Percentiles rank a stretch among this genome's conserved stretches.
These are phyloP conservation scores for Vombatus ursinus DNA, from an alignment of 2,113 vertebrate genomes.

Conservation along the genomic window DNA sequence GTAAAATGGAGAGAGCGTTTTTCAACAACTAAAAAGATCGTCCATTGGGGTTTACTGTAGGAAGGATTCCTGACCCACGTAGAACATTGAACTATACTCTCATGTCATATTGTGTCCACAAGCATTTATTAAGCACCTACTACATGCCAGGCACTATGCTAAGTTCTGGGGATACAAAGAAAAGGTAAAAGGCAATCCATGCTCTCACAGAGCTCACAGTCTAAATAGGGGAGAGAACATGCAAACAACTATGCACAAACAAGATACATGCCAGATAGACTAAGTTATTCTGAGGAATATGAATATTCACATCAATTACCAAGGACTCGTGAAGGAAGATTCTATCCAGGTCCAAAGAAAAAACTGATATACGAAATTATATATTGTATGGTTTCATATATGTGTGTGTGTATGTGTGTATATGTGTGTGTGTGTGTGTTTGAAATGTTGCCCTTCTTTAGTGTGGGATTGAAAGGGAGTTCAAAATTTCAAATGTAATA, in stretches of 20 bases:
- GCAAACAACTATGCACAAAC: background rate
- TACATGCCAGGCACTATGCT: background rate
- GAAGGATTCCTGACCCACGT: background rate
- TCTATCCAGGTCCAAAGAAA: background rate
- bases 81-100: background rate
- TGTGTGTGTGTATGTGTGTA: background rate
- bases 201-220: background rate
- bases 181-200: background rate
- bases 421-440: background rate
- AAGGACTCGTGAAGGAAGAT: background rate
- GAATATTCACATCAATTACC: no score
- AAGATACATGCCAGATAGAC: background rate
- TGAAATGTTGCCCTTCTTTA: no score
- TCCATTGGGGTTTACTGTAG: background rate
- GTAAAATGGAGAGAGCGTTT: background rate
- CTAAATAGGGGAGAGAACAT: background rate
- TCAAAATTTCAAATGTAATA: no score
- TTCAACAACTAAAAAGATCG: background rate
- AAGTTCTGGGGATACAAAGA: background rate
- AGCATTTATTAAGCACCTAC: background rate
- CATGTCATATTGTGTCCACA: background rate
- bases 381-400: background rate
- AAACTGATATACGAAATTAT: background rate
- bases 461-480: no score
- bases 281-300: no score